Conservation (phyloP, 2,797 vertebrate species). For the Galago senegalensis region DNA sequence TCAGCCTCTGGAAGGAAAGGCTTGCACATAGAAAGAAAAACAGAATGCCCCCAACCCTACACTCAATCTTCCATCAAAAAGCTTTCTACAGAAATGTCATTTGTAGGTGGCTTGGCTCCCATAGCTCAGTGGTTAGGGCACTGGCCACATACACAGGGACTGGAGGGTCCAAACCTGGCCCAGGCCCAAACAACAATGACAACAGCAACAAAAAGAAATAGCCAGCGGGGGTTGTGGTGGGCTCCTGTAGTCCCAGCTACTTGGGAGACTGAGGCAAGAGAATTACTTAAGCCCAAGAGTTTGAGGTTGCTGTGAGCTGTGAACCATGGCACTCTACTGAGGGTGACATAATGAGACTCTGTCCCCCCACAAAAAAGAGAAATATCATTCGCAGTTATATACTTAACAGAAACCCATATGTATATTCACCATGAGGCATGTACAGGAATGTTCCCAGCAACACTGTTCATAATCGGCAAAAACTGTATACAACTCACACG, state of each 20-base stretch:
- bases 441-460: neutral
- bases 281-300: too few relatives aligned
- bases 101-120: neutral
- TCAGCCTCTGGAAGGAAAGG: conserved; percentile 21
- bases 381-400: neutral
- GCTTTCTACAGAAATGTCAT: neutral
- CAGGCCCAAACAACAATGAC: too few relatives aligned
- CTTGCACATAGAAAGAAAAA: neutral
- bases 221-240: too few relatives aligned
- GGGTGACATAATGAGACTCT: too few relatives aligned
- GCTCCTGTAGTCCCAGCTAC: too few relatives aligned
- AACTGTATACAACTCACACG: neutral
- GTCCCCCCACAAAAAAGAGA: neutral
- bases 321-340: too few relatives aligned
- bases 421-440: neutral
- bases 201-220: too few relatives aligned
- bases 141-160: too few relatives aligned
- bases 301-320: too few relatives aligned
- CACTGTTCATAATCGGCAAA: neutral
- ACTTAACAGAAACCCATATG: neutral
- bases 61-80: neutral
- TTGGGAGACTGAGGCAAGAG: too few relatives aligned
- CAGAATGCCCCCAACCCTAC: neutral
- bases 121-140: too few relatives aligned
- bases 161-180: too few relatives aligned